These are phyloP conservation scores for Carapus acus DNA, from an alignment of 2,797 vertebrate genomes.

Conservation along the genomic window DNA sequence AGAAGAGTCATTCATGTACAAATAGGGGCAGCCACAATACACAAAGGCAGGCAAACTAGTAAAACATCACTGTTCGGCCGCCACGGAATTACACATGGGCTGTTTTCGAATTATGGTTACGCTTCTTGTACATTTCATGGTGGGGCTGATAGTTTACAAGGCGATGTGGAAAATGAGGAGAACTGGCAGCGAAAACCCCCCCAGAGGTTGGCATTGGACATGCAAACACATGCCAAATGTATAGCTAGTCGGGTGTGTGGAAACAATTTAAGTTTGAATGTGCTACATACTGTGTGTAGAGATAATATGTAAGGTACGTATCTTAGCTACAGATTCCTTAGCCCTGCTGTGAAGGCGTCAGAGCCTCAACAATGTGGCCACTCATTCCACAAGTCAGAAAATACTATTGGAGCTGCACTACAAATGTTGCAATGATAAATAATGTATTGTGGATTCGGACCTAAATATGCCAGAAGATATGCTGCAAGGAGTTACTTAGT, in stretches of 20 bases:
- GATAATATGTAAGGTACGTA: conserved; percentile 16
- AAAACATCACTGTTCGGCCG: not conserved
- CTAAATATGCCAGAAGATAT: conserved; percentile 4
- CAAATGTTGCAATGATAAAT: conserved; percentile 7
- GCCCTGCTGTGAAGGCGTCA: conserved; percentile 34
- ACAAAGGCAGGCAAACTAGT: no score
- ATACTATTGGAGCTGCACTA: conserved; percentile 40
- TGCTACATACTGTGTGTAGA: not conserved
- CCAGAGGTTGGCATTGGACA: no score
- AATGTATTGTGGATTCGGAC: not conserved
- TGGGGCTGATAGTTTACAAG: no score
- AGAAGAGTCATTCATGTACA: conserved; percentile 18
- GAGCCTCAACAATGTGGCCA: conserved; percentile 24
- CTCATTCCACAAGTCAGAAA: conserved; percentile 51
- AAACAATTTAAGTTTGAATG: conserved; percentile 14
- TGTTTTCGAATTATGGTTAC: not conserved
- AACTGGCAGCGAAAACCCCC: no score
- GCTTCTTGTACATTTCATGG: no score
- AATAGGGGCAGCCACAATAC: conserved; percentile 1
- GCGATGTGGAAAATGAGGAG: no score
- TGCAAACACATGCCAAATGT: no score
- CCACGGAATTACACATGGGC: not conserved
- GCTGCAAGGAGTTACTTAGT: conserved; percentile 25
- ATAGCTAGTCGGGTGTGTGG: no score
- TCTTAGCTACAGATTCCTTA: conserved; percentile 12